These are phyloP conservation scores for Phrynocephalus vlangalii DNA, from an alignment of 2,797 vertebrate species.

Conservation along the genomic window DNA sequence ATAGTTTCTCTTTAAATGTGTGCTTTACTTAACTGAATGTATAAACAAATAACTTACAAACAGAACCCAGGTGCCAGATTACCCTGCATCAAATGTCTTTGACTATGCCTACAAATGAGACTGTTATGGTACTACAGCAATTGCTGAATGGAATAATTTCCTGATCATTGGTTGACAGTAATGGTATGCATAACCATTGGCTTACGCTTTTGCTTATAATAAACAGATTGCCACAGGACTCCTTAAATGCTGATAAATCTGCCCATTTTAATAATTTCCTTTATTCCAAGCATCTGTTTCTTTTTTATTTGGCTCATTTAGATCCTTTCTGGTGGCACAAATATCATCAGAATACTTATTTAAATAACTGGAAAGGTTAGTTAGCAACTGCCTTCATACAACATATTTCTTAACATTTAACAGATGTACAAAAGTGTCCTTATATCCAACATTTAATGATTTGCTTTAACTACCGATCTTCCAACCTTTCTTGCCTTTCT, in stretches of 20 bases:
- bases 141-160: neutral
- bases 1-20: neutral
- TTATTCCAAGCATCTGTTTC: neutral
- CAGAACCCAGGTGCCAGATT: neutral
- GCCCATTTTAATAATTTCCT: neutral
- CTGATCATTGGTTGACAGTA: neutral
- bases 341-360: neutral
- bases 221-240: neutral
- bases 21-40: no score
- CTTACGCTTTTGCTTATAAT: neutral
- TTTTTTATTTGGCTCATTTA: slow-evolving; percentile 7
- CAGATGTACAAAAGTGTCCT: neutral
- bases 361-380: neutral
- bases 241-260: slow-evolving; percentile 9
- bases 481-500: neutral
- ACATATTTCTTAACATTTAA: slow-evolving; percentile 27
- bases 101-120: neutral
- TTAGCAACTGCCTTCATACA: slow-evolving; percentile 1
- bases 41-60: neutral
- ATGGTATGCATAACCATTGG: neutral
- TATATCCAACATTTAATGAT: neutral
- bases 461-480: neutral
- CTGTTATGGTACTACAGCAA: neutral
- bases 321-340: neutral
- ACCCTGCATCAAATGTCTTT: neutral